Evolutionary conservation across 2,888 invertebrate species (phyloP).

Genomic region (Clunio marinus): DNA sequence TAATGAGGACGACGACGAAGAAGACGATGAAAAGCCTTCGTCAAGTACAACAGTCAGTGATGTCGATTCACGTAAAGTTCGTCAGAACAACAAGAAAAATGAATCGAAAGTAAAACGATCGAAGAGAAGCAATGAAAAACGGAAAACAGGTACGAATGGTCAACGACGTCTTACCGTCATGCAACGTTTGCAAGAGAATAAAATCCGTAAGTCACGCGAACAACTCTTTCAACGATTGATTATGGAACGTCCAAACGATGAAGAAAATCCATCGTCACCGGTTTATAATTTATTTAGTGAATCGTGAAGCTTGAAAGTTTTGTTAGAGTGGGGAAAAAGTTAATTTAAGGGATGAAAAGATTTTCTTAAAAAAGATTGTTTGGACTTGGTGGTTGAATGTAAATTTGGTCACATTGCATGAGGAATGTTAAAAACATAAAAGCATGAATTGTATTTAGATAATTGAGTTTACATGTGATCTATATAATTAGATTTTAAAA

Average conservation of each 20-base stretch:
- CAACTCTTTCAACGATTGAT: conserved; percentile 19
- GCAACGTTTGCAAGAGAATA: conserved; percentile 44
- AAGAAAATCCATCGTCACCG: background rate
- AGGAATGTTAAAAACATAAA: too few species aligned
- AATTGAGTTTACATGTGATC: too few species aligned
- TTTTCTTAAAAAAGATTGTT: too few species aligned
- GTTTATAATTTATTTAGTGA: conserved; percentile 23
- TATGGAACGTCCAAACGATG: conserved; percentile 23
- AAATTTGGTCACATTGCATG: too few species aligned
- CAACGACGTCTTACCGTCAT: conserved; percentile 42
- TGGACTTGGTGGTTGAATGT: too few species aligned
- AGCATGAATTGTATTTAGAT: too few species aligned
- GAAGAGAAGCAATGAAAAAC: background rate
- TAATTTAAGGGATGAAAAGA: too few species aligned
- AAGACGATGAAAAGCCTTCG: conserved; percentile 10
- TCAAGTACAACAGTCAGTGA: conserved; percentile 5
- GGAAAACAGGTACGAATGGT: background rate
- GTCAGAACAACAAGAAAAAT: background rate
- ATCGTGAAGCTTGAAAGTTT: too few species aligned
- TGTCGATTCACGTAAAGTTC: background rate
- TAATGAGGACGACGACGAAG: background rate
- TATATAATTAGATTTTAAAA: too few species aligned
- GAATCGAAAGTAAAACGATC: background rate
- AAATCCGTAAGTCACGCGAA: conserved; percentile 39
- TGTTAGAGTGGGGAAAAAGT: too few species aligned